phyloP scores from a whole-genome alignment of 2,113 vertebrate species.

The Nycticryphes semicollaris region DNA sequence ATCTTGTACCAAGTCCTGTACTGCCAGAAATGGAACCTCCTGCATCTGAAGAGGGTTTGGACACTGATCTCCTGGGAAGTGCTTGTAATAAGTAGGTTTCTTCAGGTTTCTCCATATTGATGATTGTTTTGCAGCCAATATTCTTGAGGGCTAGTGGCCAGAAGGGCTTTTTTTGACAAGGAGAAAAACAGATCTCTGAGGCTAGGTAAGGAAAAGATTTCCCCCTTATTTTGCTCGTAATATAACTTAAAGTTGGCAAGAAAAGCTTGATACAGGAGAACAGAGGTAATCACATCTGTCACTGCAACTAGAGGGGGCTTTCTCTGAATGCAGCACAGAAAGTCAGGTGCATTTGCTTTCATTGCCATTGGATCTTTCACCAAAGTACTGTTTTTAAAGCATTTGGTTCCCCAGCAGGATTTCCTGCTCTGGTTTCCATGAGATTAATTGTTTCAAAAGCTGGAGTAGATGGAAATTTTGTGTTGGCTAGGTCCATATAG shows the following conservation, averaged over 20 bases:
- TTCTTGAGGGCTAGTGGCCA: background rate
- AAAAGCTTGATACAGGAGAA: background rate
- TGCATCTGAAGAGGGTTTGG: background rate
- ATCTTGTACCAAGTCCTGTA: background rate
- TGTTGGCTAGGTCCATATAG: background rate
- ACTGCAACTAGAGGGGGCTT: background rate
- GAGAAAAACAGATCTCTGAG: background rate
- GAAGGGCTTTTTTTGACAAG: background rate
- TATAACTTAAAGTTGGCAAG: background rate
- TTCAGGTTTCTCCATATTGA: background rate
- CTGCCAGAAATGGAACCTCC: background rate
- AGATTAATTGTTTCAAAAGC: slow-evolving; percentile 52
- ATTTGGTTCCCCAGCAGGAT: slow-evolving; percentile 53
- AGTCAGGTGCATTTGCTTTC: slow-evolving; percentile 42
- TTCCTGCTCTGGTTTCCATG: slow-evolving; percentile 28
- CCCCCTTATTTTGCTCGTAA: background rate
- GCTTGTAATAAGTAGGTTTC: background rate
- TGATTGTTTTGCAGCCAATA: background rate
- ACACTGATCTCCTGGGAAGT: background rate
- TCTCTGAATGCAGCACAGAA: background rate
- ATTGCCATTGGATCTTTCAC: background rate
- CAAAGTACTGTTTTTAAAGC: slow-evolving; percentile 14
- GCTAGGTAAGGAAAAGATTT: background rate
- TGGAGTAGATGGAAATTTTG: slow-evolving; percentile 50
- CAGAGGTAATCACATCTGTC: background rate